Evolutionary conservation across 2,888 invertebrate species (phyloP).

Genomic region (Anoncus sp.): DNA sequence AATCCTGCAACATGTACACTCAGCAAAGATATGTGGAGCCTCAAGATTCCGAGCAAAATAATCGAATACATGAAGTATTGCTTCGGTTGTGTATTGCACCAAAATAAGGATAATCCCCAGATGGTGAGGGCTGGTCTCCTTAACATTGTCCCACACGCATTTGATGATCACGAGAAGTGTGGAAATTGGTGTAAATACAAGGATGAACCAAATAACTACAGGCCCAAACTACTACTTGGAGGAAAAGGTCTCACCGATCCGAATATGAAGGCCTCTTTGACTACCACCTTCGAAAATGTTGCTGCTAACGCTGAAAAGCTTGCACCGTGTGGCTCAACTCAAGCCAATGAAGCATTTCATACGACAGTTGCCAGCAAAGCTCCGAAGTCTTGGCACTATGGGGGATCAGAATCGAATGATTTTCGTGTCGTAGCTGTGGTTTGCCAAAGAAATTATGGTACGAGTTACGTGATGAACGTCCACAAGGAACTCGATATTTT

Average conservation of each 20-base stretch:
- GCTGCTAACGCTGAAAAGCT: conserved; percentile 60
- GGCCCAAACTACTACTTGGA: conserved; percentile 13
- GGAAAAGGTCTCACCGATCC: conserved; percentile 10
- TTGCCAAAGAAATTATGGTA: conserved; percentile 59
- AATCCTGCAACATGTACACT: conserved; percentile 55
- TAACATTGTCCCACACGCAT: conserved; percentile 4
- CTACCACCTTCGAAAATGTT: conserved; percentile 51
- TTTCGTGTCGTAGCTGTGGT: conserved; percentile 57
- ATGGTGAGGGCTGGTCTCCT: conserved; percentile 18
- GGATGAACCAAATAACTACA: conserved; percentile 13
- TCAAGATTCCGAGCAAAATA: conserved; percentile 35
- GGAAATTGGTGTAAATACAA: conserved; percentile 35
- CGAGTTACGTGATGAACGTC: too few relatives aligned
- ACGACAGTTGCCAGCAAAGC: conserved; percentile 48
- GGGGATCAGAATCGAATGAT: conserved; percentile 60
- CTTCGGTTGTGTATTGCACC: conserved; percentile 52
- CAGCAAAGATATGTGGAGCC: conserved; percentile 53
- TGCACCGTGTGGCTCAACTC: conserved; percentile 60
- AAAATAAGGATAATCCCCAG: conserved; percentile 53
- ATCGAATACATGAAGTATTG: conserved; percentile 59
- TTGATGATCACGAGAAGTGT: conserved; percentile 25
- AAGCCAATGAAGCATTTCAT: conserved; percentile 62
- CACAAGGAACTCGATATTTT: too few relatives aligned
- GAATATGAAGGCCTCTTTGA: conserved; percentile 22
- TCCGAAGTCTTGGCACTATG: conserved; percentile 62